Conservation (phyloP, 2,113 vertebrate species). For the Ciconia stormi region DNA sequence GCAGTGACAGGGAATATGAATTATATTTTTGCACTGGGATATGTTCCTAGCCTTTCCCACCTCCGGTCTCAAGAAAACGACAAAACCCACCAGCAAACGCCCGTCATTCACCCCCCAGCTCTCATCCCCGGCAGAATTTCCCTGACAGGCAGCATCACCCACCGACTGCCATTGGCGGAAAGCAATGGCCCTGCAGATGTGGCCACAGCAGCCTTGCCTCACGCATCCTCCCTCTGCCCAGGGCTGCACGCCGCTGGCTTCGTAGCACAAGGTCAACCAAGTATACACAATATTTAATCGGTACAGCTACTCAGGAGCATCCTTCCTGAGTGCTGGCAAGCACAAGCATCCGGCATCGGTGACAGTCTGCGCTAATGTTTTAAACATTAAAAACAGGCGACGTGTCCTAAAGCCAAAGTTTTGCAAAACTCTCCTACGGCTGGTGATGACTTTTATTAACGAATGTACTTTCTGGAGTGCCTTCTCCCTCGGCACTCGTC, state of each 20-base stretch:
- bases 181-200: not conserved
- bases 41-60: not conserved
- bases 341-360: rapidly evolving
- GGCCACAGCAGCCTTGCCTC: not conserved
- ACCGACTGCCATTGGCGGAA: not conserved
- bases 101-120: rapidly evolving
- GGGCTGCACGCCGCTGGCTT: not conserved
- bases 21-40: not conserved
- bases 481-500: not conserved
- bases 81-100: not conserved
- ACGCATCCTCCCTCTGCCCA: not conserved
- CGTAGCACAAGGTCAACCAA: not conserved
- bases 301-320: not conserved
- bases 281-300: not conserved
- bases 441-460: not conserved
- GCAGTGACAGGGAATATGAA: not conserved
- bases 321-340: not conserved
- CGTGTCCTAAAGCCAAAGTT: not conserved
- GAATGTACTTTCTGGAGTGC: not conserved
- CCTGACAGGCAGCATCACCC: not conserved
- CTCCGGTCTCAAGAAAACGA: not conserved
- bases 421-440: not conserved
- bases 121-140: not conserved
- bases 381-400: rapidly evolving
- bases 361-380: rapidly evolving